Evolutionary conservation across 2,797 vertebrate species (phyloP).

Genomic region (Cyclopterus lumpus): DNA sequence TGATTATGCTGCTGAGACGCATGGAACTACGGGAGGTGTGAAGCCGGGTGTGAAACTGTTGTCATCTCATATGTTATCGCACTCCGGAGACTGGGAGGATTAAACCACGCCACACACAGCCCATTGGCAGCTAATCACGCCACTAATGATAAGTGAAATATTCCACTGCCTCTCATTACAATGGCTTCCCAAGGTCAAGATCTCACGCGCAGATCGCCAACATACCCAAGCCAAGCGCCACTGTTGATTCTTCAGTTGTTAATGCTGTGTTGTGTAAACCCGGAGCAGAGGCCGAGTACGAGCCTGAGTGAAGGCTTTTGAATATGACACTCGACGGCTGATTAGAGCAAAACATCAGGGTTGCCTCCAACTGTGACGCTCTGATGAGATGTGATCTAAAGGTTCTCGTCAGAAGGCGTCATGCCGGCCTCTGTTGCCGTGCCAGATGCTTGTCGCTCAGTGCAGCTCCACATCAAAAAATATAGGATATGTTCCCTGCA

Average conservation of each 20-base stretch:
- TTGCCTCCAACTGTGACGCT: slow-evolving; percentile 60
- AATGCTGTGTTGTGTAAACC: slow-evolving; percentile 49
- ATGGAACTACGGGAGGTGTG: slow-evolving; percentile 75
- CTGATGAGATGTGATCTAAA: slow-evolving; percentile 72
- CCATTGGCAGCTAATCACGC: slow-evolving; percentile 82
- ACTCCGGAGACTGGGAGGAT: slow-evolving; percentile 71
- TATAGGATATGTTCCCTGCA: slow-evolving; percentile 39
- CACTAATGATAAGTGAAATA: slow-evolving; percentile 78
- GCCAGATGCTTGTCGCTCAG: slow-evolving; percentile 66
- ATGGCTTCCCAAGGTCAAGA: slow-evolving; percentile 72
- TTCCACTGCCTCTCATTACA: slow-evolving; percentile 63
- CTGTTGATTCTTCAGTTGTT: slow-evolving; percentile 6
- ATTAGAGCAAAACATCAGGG: slow-evolving; percentile 72
- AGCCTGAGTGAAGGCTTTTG: slow-evolving; percentile 45
- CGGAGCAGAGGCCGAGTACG: slow-evolving; percentile 19
- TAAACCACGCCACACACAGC: slow-evolving; percentile 70
- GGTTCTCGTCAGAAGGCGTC: slow-evolving; percentile 66
- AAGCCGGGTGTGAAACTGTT: slow-evolving; percentile 82
- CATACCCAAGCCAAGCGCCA: not conserved
- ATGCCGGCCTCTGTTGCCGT: slow-evolving; percentile 61
- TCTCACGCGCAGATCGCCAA: slow-evolving; percentile 33
- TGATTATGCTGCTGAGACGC: slow-evolving; percentile 74
- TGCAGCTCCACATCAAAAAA: slow-evolving; percentile 45
- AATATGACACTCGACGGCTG: slow-evolving; percentile 68
- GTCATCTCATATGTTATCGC: slow-evolving; percentile 80